Percentiles rank a stretch among this genome's conserved stretches.
Conservation (phyloP, 2,888 invertebrate species). For the Ophraella communa region DNA sequence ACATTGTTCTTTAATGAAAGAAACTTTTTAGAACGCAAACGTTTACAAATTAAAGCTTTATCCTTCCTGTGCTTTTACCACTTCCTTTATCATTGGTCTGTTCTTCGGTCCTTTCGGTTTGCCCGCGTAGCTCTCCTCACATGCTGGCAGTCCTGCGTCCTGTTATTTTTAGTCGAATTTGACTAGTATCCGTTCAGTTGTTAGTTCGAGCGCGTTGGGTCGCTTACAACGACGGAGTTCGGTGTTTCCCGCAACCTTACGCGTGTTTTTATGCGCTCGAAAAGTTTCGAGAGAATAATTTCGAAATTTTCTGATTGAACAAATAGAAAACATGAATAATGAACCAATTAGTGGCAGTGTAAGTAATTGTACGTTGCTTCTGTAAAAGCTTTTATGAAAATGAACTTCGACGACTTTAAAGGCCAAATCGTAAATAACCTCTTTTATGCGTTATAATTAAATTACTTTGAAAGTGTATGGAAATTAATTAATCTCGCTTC, state of each 20-base stretch:
- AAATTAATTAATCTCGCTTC: too few species aligned
- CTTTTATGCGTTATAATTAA: too few species aligned
- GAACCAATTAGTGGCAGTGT: neutral
- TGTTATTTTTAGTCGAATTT: neutral
- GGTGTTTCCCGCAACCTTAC: neutral
- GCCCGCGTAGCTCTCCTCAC: neutral
- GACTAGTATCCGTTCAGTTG: slow-evolving; percentile 2
- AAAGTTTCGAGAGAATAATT: neutral
- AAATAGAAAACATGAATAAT: neutral
- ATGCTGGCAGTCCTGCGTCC: neutral
- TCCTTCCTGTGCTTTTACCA: slow-evolving; percentile 1
- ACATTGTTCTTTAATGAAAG: neutral
- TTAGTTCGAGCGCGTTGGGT: neutral
- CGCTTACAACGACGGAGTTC: neutral
- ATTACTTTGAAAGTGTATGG: too few species aligned
- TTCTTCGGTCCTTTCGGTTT: neutral
- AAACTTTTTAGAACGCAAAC: neutral
- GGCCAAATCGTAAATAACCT: too few species aligned
- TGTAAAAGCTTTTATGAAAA: neutral
- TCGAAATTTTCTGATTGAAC: neutral
- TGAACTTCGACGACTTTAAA: neutral
- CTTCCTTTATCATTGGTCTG: neutral
- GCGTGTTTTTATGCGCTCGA: neutral
- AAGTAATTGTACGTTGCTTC: neutral
- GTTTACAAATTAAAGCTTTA: neutral